Base-by-base conservation (phyloP, 2,113 vertebrate genomes). In the Rhinolophus sinicus region DNA sequence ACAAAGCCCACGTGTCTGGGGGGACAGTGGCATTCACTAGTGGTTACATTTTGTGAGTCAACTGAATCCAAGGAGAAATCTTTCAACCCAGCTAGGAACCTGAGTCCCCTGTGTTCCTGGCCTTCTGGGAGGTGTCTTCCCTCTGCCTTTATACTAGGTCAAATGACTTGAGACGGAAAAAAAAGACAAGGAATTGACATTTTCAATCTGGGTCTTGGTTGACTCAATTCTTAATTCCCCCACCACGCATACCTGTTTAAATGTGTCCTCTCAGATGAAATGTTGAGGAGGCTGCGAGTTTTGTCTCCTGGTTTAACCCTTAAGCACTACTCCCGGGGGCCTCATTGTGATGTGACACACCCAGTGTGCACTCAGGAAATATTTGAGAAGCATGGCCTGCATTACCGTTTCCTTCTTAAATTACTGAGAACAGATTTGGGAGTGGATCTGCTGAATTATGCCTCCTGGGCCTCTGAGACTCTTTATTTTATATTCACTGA, bases 361-460 rank as follows among this genome's bases (percentile, higher is more conserved):
- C 22, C 56, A 67, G 13, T 38, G 30, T 26, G 2, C 30, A n/a
- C 28, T 86, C 54, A 56, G 84, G 65, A 96, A 93, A 64, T 86
- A 86, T 24, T 40, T 91, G 44, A 70, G 33, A 75, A 93, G 56
- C 80, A 72, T 56, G 54, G 80, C 21, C 54, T 44, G 19, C n/a
- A 4, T 77, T 87, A 95, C 62, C 62, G 54, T 88, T 80, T 77
- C 80, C 70, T 90, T 88, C 65, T 50, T 64, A 58, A 65, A 64
- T 81, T 92, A 44, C 69, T 88, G 21, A 77, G 80, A 90, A 88
- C 7, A 67, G 38, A 40, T 88, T 93, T 95, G 70, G 58, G 88
- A 80, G 35, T 88, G 21, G 24, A 22, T 26, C 80, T 72, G 40
- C 33, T 88, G 90, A 96, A 80, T 83, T 92, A 87, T 12, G 35